These are phyloP conservation scores for Cancer borealis DNA, from an alignment of 2,888 invertebrate genomes.

Conservation along the genomic window DNA sequence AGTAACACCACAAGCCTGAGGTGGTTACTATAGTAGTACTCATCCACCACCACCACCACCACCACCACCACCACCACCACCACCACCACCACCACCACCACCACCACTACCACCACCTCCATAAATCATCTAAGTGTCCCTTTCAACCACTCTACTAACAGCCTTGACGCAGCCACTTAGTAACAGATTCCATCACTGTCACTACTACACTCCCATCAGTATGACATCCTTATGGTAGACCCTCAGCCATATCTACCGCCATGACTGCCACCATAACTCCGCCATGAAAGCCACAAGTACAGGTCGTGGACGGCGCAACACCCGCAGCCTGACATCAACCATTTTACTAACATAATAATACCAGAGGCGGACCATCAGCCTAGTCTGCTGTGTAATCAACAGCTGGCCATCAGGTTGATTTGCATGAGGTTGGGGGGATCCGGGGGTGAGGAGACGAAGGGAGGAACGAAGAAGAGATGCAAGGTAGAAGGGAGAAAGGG, in stretches of 20 bases:
- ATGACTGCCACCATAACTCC: conserved; percentile 49
- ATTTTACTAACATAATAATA: conserved; percentile 58
- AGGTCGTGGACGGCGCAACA: conserved; percentile 52
- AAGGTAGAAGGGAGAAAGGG: not conserved
- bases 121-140: not conserved
- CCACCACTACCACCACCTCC: not conserved
- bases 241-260: not conserved
- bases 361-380: not conserved
- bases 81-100: not conserved
- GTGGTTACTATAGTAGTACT: not conserved
- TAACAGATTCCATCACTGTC: not conserved
- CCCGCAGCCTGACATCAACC: conserved; percentile 25
- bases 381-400: conserved; percentile 53
- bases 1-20: not conserved
- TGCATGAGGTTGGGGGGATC: conserved; percentile 25
- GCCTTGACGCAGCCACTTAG: not conserved
- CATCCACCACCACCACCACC: not conserved
- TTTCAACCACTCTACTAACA: not conserved
- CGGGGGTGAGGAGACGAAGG: not conserved
- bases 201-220: conserved; percentile 22
- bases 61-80: conserved; percentile 26
- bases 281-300: conserved; percentile 43
- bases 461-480: not conserved
- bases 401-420: conserved; percentile 32
- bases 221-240: not conserved